Percentiles rank a stretch among this genome's conserved stretches.
phyloP scores from a whole-genome alignment of 37 sponge, comb jelly and placozoan genomes.

The Mnemiopsis leidyi region DNA sequence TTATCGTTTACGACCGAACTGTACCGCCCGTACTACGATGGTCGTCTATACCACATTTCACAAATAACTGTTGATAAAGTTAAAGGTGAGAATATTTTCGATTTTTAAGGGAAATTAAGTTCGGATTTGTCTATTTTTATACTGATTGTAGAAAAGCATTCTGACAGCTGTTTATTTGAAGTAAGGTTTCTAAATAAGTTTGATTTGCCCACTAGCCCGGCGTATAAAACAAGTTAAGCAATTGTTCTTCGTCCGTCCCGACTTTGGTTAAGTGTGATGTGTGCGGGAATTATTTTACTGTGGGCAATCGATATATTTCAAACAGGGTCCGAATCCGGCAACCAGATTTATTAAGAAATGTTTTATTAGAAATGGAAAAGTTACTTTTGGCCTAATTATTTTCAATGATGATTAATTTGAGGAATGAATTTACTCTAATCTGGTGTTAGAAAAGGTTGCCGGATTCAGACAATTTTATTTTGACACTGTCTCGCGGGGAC shows the following conservation, averaged over 20 bases:
- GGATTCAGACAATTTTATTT: neutral
- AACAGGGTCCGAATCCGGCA: neutral
- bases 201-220: neutral
- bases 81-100: constrained; percentile 14
- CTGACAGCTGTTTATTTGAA: neutral
- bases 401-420: too few relatives aligned
- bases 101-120: constrained; percentile 61
- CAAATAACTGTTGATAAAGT: neutral
- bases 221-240: neutral
- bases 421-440: too few relatives aligned
- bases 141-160: constrained; percentile 49
- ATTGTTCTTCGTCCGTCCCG: neutral
- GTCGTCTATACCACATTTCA: neutral
- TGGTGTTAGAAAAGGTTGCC: too few relatives aligned
- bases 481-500: neutral
- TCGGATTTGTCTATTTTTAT: constrained; percentile 64
- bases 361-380: too few relatives aligned
- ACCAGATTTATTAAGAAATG: too few relatives aligned
- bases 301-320: neutral
- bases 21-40: neutral
- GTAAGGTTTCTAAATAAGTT: neutral
- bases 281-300: neutral
- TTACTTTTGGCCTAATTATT: too few relatives aligned
- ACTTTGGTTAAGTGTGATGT: neutral
- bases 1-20: neutral